Percentiles rank a stretch among this genome's conserved stretches.
phyloP scores from a whole-genome alignment of 2,888 invertebrate species.

The Dorcus hopei region DNA sequence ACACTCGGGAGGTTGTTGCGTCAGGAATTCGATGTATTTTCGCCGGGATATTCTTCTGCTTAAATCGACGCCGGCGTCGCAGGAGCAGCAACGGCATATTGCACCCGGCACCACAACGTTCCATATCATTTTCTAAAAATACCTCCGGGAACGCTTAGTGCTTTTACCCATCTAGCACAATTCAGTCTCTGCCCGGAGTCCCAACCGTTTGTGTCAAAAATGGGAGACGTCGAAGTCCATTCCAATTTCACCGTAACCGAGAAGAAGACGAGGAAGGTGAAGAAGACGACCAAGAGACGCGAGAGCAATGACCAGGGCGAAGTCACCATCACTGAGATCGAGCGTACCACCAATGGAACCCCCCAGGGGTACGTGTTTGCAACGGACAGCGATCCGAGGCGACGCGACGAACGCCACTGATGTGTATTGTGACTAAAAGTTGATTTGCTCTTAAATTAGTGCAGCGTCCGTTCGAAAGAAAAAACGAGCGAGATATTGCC shows the following conservation, averaged over 20 bases:
- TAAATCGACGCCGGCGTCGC: constrained; percentile 18
- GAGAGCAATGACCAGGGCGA: constrained; percentile 69
- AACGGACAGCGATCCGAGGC: neutral
- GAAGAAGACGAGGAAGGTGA: constrained; percentile 85
- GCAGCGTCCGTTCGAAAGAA: too few relatives aligned
- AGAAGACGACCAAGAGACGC: constrained; percentile 81
- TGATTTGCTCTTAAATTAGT: neutral
- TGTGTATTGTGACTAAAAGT: neutral
- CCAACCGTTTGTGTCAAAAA: constrained; percentile 42
- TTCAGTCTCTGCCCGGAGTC: constrained; percentile 32
- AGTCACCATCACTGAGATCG: constrained; percentile 75
- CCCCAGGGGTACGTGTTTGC: constrained; percentile 79
- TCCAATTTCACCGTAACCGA: constrained; percentile 81
- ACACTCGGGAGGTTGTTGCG: neutral
- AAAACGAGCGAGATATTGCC: too few relatives aligned
- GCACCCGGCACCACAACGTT: constrained; percentile 38
- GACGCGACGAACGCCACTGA: neutral
- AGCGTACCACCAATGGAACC: constrained; percentile 62
- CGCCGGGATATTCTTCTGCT: constrained; percentile 19
- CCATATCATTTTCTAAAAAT: constrained; percentile 51
- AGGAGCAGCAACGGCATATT: constrained; percentile 18
- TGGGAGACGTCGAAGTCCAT: constrained; percentile 90
- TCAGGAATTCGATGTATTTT: constrained; percentile 22
- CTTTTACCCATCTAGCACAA: constrained; percentile 44
- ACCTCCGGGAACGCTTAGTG: constrained; percentile 37